Percentiles rank a stretch among this genome's conserved stretches.
phyloP scores from a whole-genome alignment of 23 tunicate genomes.

The Halocynthia roretzi region DNA sequence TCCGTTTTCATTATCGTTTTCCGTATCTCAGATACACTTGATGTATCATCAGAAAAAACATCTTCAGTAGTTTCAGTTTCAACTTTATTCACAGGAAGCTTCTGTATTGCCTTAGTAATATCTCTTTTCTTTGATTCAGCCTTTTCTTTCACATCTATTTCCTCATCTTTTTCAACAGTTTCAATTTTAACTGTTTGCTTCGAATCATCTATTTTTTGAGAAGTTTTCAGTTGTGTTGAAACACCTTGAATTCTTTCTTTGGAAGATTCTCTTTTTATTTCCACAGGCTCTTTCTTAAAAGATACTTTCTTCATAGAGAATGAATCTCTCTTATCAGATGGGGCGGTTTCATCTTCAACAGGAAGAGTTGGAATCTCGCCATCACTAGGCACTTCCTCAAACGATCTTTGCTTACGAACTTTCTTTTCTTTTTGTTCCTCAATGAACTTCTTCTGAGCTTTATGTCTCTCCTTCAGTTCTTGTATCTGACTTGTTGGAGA shows the following conservation, averaged over 20 bases:
- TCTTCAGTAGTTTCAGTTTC: not conserved
- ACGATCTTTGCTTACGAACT: constrained; percentile 18
- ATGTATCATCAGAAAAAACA: not conserved
- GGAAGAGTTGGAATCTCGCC: not conserved
- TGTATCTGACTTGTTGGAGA: constrained; percentile 6
- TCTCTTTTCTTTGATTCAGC: not conserved
- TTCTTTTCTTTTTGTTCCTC: constrained; percentile 18
- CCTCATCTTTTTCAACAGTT: not conserved
- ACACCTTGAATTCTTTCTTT: not conserved
- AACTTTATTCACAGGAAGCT: not conserved
- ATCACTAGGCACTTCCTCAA: constrained; percentile 4
- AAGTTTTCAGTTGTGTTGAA: too few relatives aligned
- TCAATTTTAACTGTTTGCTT: not conserved
- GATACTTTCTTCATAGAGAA: not conserved
- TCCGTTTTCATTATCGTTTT: not conserved
- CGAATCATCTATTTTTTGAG: not conserved
- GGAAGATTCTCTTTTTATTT: constrained; percentile 2
- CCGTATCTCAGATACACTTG: constrained; percentile 5
- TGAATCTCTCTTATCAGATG: not conserved
- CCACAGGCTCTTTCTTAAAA: constrained; percentile 1
- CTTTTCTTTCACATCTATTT: not conserved
- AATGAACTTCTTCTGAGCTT: constrained; percentile 27
- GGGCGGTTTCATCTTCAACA: not conserved
- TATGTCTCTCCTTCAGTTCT: constrained; percentile 14
- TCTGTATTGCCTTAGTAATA: not conserved